Evolutionary conservation across 1,140 invertebrate species (phyloP), one percentile per base, ranked within the genome.

Genomic region (Epicauta chinensis): DNA sequence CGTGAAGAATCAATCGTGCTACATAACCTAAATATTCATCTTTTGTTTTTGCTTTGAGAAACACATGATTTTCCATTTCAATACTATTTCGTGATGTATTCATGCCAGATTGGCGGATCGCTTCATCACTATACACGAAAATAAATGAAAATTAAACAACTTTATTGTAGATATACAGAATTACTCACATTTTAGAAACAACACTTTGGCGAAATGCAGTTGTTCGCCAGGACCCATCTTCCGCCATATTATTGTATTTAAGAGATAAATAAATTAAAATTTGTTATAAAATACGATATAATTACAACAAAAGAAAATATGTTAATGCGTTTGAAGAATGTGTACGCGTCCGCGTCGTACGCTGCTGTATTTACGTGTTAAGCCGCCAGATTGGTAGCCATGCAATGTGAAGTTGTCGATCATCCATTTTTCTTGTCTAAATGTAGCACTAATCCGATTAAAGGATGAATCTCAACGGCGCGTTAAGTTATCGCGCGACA

Each of bases 61-160:
- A 95, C 0, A 95, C 91, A 77, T 95, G 91, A 67, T 83, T 92
- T 70, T 96, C 93, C 89, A 96, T 94, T 64, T 95, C 91, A 54
- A 80, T 80, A 63, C 89, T 90, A 66, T 89, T 94, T 59, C 86
- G 86, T 0, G 80, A 73, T 3, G 87, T 86, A 34, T 87, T 83
- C 73, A 87, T 86, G 0, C 86, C 87, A 46, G 86, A 86, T 40
- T 79, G 78, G 54, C 87, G 81, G 58, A 96, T 84, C 7, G 89
- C 87, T 69, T 95, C 91, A 59, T 95, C 91, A 62, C 91, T 95
- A 65, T 23, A 23, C 3, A 4, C 17, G 17, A 23, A 23, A 23
- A 4, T 23, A 57, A 49, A 59, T 56, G 35, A 30, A 56, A n/a
- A n/a, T n/a, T n/a, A 40, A 17, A 46, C 13, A 16, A 13, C 16